Evolutionary conservation across 2,113 vertebrate genomes (phyloP).

Genomic region (Otis tarda): DNA sequence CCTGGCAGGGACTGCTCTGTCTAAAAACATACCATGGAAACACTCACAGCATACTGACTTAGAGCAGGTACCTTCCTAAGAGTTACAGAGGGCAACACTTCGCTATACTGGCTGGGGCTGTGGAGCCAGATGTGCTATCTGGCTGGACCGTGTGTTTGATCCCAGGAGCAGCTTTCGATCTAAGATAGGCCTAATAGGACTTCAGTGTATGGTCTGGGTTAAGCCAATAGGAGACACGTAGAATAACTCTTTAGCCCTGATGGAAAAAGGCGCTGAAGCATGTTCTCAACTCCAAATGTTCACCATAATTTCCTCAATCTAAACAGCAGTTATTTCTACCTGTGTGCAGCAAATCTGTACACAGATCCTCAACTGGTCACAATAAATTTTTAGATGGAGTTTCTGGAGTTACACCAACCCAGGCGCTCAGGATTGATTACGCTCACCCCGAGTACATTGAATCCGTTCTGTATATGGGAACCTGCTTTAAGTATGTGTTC

Average conservation of each 20-base stretch:
- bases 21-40: not conserved
- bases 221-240: not conserved
- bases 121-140: not conserved
- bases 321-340: not conserved
- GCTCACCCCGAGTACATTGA: fast-evolving
- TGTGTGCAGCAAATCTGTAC: not conserved
- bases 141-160: not conserved
- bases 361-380: not conserved
- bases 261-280: not conserved
- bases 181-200: not conserved
- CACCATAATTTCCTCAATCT: not conserved
- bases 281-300: not conserved
- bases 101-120: fast-evolving
- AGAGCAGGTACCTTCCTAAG: not conserved
- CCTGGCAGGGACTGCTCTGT: not conserved
- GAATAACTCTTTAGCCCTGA: not conserved
- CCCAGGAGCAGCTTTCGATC: not conserved
- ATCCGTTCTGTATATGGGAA: not conserved
- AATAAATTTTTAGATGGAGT: not conserved
- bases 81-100: not conserved
- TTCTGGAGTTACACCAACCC: not conserved
- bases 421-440: not conserved
- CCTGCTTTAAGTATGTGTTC: not conserved
- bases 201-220: not conserved
- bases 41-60: fast-evolving